These are phyloP conservation scores for Agriopis aurantiaria DNA, from an alignment of 2,888 invertebrate genomes.

Conservation along the genomic window DNA sequence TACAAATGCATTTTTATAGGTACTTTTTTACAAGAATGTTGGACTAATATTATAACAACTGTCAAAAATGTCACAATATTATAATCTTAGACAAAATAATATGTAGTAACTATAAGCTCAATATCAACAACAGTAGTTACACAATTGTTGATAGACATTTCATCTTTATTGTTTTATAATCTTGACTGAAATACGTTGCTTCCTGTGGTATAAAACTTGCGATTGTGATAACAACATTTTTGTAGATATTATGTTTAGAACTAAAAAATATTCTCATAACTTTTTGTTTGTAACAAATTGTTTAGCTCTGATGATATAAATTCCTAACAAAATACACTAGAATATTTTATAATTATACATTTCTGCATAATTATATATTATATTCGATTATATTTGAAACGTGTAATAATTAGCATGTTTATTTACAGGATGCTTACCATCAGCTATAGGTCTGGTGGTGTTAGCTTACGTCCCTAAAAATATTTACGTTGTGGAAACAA, in stretches of 20 bases:
- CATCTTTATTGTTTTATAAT: slow-evolving; percentile 2
- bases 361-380: background rate
- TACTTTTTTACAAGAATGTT: background rate
- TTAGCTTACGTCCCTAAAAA: slow-evolving; percentile 84
- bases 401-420: background rate
- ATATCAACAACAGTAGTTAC: background rate
- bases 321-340: too few relatives aligned
- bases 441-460: slow-evolving; percentile 85
- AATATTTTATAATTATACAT: background rate
- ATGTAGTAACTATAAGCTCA: background rate
- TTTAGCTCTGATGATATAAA: too few relatives aligned
- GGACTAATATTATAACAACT: too few relatives aligned
- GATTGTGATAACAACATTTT: background rate
- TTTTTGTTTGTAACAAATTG: too few relatives aligned
- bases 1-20: background rate
- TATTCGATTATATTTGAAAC: too few relatives aligned
- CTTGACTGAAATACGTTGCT: background rate
- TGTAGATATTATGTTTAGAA: background rate
- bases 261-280: background rate
- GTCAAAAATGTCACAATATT: background rate
- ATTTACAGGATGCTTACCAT: slow-evolving; percentile 80
- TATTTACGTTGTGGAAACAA: slow-evolving; percentile 80
- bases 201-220: background rate
- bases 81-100: background rate
- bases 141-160: background rate